These are phyloP conservation scores for Alcedo quadribrachys DNA, from an alignment of 2,797 vertebrate species.

Conservation along the genomic window DNA sequence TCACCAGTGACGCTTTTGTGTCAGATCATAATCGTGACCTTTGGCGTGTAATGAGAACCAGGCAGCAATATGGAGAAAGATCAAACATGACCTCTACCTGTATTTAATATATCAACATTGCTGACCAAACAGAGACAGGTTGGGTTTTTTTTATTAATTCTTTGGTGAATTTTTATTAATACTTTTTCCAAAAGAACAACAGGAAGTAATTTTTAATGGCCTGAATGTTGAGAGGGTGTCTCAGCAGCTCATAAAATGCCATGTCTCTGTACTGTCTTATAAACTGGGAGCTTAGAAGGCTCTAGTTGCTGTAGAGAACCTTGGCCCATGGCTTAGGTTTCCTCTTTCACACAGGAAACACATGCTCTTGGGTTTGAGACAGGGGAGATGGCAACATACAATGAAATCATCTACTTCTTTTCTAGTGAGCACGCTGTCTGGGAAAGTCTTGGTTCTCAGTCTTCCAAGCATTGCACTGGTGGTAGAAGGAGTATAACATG, in stretches of 20 bases:
- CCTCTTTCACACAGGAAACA: not conserved
- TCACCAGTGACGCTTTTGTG: not conserved
- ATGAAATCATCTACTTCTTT: not conserved
- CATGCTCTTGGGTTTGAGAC: not conserved
- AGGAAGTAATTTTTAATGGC: not conserved
- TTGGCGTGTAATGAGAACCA: not conserved
- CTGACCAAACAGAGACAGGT: not conserved
- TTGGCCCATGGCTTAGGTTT: not conserved
- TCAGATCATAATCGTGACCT: not conserved
- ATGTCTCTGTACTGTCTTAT: not conserved
- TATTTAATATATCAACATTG: not conserved
- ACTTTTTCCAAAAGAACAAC: rapidly evolving
- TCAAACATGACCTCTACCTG: not conserved
- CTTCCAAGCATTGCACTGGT: not conserved
- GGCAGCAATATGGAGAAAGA: not conserved
- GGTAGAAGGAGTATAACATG: not conserved
- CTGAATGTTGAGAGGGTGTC: not conserved
- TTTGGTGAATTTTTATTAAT: not conserved
- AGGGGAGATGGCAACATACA: not conserved
- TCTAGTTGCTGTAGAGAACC: not conserved
- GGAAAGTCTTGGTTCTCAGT: not conserved
- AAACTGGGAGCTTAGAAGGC: not conserved
- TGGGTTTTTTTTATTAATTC: not conserved
- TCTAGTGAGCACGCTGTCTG: not conserved
- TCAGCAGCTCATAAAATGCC: not conserved